Percentiles rank a stretch among this genome's conserved stretches.
Conservation (phyloP, 2,113 vertebrate species). For the Hipposideros armiger region DNA sequence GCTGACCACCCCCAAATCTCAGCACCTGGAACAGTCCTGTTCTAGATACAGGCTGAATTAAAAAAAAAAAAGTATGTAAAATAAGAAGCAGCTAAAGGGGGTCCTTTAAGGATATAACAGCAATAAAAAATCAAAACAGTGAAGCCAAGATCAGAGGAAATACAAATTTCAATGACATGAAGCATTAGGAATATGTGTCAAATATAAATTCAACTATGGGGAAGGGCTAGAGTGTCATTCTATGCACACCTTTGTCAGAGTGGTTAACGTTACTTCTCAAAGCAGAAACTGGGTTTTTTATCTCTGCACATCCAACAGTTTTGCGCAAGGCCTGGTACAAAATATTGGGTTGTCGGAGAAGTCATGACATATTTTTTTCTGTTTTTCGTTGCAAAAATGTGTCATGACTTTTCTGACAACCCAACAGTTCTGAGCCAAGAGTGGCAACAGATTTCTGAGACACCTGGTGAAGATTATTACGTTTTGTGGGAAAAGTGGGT, state of each 20-base stretch:
- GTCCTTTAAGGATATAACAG: background rate
- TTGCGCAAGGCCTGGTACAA: conserved; percentile 3
- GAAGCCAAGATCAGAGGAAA: background rate
- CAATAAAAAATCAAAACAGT: background rate
- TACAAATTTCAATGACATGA: background rate
- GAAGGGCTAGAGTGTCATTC: background rate
- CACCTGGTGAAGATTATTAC: background rate
- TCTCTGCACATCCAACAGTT: background rate
- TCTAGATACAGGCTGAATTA: background rate
- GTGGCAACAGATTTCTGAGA: conserved; percentile 8
- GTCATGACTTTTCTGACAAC: too few species aligned
- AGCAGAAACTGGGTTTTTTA: conserved; percentile 41
- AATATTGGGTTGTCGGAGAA: background rate
- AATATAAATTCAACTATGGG: conserved; percentile 15
- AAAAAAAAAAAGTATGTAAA: background rate
- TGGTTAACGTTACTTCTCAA: conserved; percentile 33
- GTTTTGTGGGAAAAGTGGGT: background rate
- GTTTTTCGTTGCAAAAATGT: too few species aligned
- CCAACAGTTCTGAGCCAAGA: background rate
- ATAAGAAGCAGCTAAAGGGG: background rate
- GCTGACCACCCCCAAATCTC: background rate
- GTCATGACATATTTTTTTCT: too few species aligned
- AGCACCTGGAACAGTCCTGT: background rate
- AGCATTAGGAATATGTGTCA: background rate
- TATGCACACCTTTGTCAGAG: background rate